Percentiles rank a stretch among this genome's conserved stretches.
Evolutionary conservation across 2,888 invertebrate genomes (phyloP).

Genomic region (Mesochorus sp.): DNA sequence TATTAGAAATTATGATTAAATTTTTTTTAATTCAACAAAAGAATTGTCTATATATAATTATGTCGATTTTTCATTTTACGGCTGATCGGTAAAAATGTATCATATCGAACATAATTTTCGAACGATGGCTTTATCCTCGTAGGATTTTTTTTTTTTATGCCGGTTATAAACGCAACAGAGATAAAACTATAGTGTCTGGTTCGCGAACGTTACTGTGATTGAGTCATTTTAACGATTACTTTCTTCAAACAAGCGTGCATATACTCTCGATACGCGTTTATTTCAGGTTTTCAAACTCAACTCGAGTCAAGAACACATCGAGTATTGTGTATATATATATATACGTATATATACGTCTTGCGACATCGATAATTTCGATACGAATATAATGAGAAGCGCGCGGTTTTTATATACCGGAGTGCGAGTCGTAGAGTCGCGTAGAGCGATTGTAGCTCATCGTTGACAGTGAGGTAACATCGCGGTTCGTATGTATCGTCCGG

Average conservation of each 20-base stretch:
- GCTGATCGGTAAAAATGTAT: no score
- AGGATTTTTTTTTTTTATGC: no score
- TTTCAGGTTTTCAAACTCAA: background rate
- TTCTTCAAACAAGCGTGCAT: background rate
- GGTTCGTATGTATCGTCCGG: constrained; percentile 37
- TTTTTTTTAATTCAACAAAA: no score
- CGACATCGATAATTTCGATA: constrained; percentile 50
- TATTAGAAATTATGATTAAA: no score
- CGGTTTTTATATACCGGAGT: constrained; percentile 24
- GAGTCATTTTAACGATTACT: background rate
- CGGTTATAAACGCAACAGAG: no score
- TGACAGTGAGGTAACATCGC: constrained; percentile 60
- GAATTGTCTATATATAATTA: no score
- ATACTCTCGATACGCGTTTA: background rate
- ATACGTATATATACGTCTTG: constrained; percentile 13
- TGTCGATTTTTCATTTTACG: no score
- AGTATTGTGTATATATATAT: constrained; percentile 2
- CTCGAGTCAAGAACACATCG: constrained; percentile 5
- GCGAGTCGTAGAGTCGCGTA: constrained; percentile 14
- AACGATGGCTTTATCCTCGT: no score
- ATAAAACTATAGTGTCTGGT: background rate
- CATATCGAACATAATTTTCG: no score
- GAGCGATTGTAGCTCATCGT: constrained; percentile 48
- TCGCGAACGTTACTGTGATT: background rate
- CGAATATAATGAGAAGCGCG: constrained; percentile 43